phyloP scores from a whole-genome alignment of 2,797 vertebrate genomes.

The Sebastes kiyomatsui region DNA sequence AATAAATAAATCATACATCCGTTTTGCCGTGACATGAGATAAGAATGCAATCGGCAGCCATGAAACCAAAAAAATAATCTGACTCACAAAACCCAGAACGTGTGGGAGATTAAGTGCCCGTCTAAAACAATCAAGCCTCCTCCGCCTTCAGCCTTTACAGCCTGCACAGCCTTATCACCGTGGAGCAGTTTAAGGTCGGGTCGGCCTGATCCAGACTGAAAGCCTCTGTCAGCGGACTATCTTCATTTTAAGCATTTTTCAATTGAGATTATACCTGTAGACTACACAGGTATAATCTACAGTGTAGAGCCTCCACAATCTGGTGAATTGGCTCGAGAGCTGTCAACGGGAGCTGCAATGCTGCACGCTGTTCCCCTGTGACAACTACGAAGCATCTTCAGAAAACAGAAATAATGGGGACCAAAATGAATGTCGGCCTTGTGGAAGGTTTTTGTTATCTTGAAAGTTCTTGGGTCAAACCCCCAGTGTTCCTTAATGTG shows the following conservation, averaged over 20 bases:
- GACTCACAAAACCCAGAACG: background rate
- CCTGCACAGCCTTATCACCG: background rate
- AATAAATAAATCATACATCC: conserved; percentile 3
- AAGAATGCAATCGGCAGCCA: conserved; percentile 5
- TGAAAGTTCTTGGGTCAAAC: conserved; percentile 15
- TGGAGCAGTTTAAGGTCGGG: conserved; percentile 20
- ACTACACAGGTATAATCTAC: no score
- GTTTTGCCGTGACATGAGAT: background rate
- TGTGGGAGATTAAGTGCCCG: conserved; percentile 25
- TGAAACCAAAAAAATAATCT: conserved; percentile 1
- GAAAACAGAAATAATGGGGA: conserved; percentile 30
- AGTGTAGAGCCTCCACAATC: background rate
- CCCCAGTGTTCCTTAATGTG: background rate
- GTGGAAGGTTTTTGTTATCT: background rate
- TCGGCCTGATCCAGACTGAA: conserved; percentile 8
- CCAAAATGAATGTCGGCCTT: conserved; percentile 44
- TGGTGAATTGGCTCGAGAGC: background rate
- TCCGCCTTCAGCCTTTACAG: background rate
- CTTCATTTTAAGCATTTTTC: background rate
- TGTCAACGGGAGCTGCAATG: background rate
- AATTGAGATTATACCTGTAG: background rate
- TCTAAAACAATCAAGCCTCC: conserved; percentile 1
- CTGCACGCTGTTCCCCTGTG: background rate
- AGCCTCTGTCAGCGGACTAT: background rate
- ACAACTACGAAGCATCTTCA: background rate